A percentile compares a stretch with the other conserved stretches of the same genome.
Evolutionary conservation across 2,797 vertebrate genomes (phyloP).

Genomic region (Falco naumanni): DNA sequence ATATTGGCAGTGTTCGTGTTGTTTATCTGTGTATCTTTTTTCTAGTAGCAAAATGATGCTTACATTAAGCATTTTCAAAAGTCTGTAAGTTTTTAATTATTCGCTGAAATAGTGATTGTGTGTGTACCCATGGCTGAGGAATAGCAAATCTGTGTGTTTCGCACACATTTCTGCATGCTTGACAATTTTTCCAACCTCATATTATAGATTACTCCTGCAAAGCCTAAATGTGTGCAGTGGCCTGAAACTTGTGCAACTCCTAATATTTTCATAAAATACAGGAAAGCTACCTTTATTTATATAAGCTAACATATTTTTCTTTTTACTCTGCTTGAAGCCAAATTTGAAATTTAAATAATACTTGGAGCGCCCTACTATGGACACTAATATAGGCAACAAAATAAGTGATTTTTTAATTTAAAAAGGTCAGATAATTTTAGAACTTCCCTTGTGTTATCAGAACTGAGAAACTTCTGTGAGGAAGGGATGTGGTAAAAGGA

Average conservation of each 20-base stretch:
- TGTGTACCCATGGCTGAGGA: not conserved
- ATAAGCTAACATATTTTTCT: not conserved
- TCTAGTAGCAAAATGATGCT: not conserved
- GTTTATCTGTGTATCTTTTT: not conserved
- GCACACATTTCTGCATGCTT: not conserved
- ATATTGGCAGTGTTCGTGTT: not conserved
- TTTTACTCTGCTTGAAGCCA: not conserved
- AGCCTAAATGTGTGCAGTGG: not conserved
- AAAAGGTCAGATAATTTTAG: not conserved
- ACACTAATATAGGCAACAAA: not conserved
- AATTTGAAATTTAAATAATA: conserved; percentile 18
- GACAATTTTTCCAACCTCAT: not conserved
- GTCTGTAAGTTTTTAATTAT: not conserved
- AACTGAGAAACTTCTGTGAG: not conserved
- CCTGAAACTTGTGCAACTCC: conserved; percentile 36
- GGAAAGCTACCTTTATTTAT: not conserved
- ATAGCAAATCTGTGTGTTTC: not conserved
- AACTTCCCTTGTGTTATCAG: not conserved
- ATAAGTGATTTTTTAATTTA: not conserved
- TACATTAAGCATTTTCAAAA: conserved; percentile 3
- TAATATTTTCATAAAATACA: conserved; percentile 10
- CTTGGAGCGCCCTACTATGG: not conserved
- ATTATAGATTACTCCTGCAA: not conserved
- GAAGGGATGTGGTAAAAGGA: not conserved
- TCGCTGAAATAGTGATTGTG: not conserved